These are phyloP conservation scores for Centrocercus urophasianus DNA, from an alignment of 2,113 vertebrate species.

Conservation along the genomic window DNA sequence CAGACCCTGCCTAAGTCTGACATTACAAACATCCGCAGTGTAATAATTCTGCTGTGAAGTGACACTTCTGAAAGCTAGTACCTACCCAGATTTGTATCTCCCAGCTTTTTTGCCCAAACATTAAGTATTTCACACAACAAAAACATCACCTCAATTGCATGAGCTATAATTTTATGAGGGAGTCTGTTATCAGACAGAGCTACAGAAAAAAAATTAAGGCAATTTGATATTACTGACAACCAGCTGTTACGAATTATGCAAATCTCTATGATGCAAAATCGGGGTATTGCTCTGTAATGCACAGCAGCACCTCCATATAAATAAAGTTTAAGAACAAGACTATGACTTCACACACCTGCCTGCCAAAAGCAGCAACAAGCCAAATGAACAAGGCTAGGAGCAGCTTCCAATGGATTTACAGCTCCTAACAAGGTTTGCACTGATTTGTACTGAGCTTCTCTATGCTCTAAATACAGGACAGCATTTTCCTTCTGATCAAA, in stretches of 20 bases:
- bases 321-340: background rate
- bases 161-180: background rate
- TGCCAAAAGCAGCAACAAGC: background rate
- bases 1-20: background rate
- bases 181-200: background rate
- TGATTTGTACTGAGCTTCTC: background rate
- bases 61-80: background rate
- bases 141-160: background rate
- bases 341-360: background rate
- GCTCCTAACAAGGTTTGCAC: background rate
- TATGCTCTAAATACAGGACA: background rate
- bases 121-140: background rate
- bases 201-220: background rate
- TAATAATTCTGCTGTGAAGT: background rate
- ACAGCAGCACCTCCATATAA: background rate
- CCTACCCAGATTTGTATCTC: background rate
- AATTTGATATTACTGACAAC: background rate
- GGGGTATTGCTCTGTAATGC: background rate
- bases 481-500: background rate
- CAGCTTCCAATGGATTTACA: background rate
- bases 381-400: background rate
- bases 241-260: background rate
- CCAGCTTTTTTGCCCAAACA: background rate
- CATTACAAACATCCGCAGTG: background rate
- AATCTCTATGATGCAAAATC: background rate